Percentiles rank a stretch among this genome's conserved stretches.
phyloP scores from a whole-genome alignment of 2,113 vertebrate species.

The Zootoca vivipara region DNA sequence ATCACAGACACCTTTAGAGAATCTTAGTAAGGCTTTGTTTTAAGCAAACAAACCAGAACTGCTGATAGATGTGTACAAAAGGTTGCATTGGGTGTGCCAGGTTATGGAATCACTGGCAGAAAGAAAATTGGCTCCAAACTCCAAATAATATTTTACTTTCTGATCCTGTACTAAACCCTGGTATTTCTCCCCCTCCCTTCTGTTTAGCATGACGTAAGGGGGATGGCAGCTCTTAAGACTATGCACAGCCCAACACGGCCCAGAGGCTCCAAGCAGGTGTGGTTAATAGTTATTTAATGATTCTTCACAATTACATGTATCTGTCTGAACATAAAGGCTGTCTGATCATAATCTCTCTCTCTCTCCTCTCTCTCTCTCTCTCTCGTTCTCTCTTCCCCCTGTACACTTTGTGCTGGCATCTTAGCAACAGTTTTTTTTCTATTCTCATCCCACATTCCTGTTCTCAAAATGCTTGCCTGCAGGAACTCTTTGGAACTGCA shows the following conservation, averaged over 20 bases:
- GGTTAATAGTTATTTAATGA: slow-evolving; percentile 74
- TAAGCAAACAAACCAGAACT: slow-evolving; percentile 45
- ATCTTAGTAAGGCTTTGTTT: slow-evolving; percentile 36
- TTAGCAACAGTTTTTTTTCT: slow-evolving; percentile 43
- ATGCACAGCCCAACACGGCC: slow-evolving; percentile 48
- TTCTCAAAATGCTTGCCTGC: slow-evolving; percentile 32
- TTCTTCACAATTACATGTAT: slow-evolving; percentile 72
- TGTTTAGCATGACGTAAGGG: slow-evolving; percentile 50
- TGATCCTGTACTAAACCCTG: slow-evolving; percentile 53
- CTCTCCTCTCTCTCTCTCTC: slow-evolving; percentile 30
- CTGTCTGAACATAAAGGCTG: slow-evolving; percentile 61
- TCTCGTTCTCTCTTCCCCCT: slow-evolving; percentile 38
- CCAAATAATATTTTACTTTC: slow-evolving; percentile 50
- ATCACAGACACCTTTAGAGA: slow-evolving; percentile 28
- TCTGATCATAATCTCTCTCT: slow-evolving; percentile 51
- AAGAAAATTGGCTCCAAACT: slow-evolving; percentile 40
- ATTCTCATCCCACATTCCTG: slow-evolving; percentile 31
- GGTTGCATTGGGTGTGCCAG: slow-evolving; percentile 49
- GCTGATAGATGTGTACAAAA: slow-evolving; percentile 48
- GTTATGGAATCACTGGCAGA: slow-evolving; percentile 52
- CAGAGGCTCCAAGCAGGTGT: slow-evolving; percentile 60
- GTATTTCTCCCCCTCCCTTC: slow-evolving; percentile 35
- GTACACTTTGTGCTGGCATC: slow-evolving; percentile 44
- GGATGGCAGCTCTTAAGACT: slow-evolving; percentile 51
- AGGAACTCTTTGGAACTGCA: slow-evolving; percentile 12